Evolutionary conservation across 1,140 invertebrate species (phyloP).

Genomic region (Tetragonula clypearis): DNA sequence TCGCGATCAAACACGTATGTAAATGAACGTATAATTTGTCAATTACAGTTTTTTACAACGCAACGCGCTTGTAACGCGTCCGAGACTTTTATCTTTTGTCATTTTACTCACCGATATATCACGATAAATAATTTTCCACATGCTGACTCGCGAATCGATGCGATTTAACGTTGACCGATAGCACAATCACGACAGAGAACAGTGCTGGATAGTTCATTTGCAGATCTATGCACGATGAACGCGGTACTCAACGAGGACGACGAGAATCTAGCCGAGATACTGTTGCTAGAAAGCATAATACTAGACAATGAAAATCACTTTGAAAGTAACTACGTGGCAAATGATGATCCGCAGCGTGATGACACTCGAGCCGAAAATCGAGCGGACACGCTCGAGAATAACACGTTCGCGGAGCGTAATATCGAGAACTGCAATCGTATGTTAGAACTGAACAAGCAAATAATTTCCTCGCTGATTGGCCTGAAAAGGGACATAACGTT

Average conservation of each 20-base stretch:
- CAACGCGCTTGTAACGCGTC: too few relatives aligned
- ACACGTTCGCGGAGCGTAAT: background rate
- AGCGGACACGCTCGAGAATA: too few relatives aligned
- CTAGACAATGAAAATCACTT: background rate
- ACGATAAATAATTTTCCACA: background rate
- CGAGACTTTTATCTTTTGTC: background rate
- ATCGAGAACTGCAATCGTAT: background rate
- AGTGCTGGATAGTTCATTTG: background rate
- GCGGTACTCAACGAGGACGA: background rate
- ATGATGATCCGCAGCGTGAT: too few relatives aligned
- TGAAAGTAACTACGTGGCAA: constrained; percentile 7
- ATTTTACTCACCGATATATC: background rate
- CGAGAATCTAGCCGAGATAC: background rate
- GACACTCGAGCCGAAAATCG: too few relatives aligned
- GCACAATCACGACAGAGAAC: background rate
- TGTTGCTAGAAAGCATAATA: background rate
- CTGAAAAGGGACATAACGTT: constrained; percentile 58
- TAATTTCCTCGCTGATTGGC: constrained; percentile 58
- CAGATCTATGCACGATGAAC: background rate
- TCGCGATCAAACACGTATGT: too few relatives aligned
- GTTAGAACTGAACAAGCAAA: constrained; percentile 63
- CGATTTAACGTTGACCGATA: background rate
- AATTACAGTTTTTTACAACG: too few relatives aligned
- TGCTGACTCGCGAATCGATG: background rate
- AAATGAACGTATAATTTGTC: too few relatives aligned